A percentile compares a stretch with the other conserved stretches of the same genome.
These are phyloP conservation scores for Epinephelus coioides DNA, from an alignment of 2,797 vertebrate genomes.

Conservation along the genomic window DNA sequence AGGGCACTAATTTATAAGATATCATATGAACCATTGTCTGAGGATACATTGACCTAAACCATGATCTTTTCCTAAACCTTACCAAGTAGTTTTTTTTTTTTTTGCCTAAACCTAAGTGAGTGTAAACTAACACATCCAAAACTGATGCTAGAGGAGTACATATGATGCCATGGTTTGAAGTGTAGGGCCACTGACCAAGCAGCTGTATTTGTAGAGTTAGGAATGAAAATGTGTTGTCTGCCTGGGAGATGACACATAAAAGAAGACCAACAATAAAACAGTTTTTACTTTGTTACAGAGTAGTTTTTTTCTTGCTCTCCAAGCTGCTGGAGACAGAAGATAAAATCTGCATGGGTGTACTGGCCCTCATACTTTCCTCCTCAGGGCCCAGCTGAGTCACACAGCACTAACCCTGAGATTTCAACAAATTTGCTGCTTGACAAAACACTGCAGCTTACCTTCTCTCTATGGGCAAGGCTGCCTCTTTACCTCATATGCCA, in stretches of 20 bases:
- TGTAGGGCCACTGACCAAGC: no score
- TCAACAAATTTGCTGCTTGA: conserved; percentile 73
- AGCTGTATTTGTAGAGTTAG: no score
- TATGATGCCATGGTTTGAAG: no score
- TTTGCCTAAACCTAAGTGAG: no score
- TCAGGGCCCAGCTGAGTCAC: conserved; percentile 55
- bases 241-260: neutral
- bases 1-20: no score
- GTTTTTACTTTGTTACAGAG: conserved; percentile 1
- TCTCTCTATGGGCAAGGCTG: conserved; percentile 42
- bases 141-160: no score
- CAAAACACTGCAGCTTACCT: conserved; percentile 60
- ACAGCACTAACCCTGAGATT: conserved; percentile 61
- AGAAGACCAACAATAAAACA: neutral
- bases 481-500: conserved; percentile 52
- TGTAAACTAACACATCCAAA: no score
- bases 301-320: conserved; percentile 19
- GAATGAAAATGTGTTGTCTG: no score
- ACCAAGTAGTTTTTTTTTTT: no score
- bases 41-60: no score
- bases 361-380: conserved; percentile 40
- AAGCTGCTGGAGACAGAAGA: conserved; percentile 32
- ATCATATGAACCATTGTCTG: no score
- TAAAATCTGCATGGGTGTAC: conserved; percentile 49
- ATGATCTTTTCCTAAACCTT: no score